Evolutionary conservation across 2,113 vertebrate species (phyloP), one percentile per base, ranked within the genome.

Genomic region (Urocitellus parryii): DNA sequence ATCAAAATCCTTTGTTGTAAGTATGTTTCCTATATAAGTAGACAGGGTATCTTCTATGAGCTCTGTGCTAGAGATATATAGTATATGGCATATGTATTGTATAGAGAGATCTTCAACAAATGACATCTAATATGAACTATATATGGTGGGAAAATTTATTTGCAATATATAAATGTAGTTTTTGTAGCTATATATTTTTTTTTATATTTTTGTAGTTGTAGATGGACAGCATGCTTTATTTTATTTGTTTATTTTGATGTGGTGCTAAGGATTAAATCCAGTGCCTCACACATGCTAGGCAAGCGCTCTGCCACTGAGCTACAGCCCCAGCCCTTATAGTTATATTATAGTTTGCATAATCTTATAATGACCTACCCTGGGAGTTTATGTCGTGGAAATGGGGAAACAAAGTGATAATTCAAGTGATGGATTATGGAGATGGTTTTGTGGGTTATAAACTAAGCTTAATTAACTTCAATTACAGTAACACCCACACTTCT

Each of bases 1-100:
- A 99, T 99, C 98, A 99, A 99, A 98, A 98, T 99, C 94, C 98
- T 99, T 58, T 99, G 99, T 96, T 99, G 98, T 98, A 98, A 98
- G 97, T 97, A 98, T 85, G 37, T 42, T 94, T 94, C 53, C 53
- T 84, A 1, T 45, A 32, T 84, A 91, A 83, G 25, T n/a, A 65
- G 68, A 93, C 53, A 82, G 63, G 70, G 4, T 79, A 20, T 29
- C 81, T 39, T 90, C 56, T 76, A 37, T 56, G 39, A 53, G 56
- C 8, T 90, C 18, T 45, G 39, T 4, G 13, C 25, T 61, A 67
- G 17, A 63, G 32, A 72, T 39, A 65, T 67, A 42, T 29, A 24
- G 10, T 51, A 8, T 84, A 25, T 51, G 18, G 25, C 37, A 32
- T 37, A 37, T 39, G 8, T 77, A 53, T 85, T 42, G 32, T 29